These are phyloP conservation scores for Dicerorhinus sumatrensis DNA, from an alignment of 2,113 vertebrate genomes.

Conservation along the genomic window DNA sequence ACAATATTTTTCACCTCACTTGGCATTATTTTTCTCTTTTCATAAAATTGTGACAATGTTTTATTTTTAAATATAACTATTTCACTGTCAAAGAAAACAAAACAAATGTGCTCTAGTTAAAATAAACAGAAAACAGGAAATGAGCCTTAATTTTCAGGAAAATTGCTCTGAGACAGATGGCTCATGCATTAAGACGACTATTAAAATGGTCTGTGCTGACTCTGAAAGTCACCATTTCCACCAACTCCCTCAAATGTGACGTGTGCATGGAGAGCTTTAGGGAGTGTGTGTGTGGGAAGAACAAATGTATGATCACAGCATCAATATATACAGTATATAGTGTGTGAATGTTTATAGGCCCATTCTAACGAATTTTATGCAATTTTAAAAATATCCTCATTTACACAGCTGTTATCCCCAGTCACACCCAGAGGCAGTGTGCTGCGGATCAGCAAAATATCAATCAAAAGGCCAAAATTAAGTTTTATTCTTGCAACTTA, in stretches of 20 bases:
- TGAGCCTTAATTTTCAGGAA: background rate
- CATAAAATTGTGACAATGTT: slow-evolving; percentile 41
- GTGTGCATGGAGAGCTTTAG: background rate
- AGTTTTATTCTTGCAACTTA: background rate
- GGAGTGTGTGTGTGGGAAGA: background rate
- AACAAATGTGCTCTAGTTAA: slow-evolving; percentile 1
- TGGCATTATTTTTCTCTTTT: slow-evolving; percentile 43
- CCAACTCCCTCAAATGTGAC: background rate
- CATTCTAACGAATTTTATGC: background rate
- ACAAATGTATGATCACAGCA: no score
- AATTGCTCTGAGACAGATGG: slow-evolving; percentile 60
- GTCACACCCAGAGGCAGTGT: no score
- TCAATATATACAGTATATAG: background rate
- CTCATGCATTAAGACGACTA: slow-evolving; percentile 45
- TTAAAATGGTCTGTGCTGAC: background rate
- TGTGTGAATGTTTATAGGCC: background rate
- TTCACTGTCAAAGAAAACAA: slow-evolving; percentile 24
- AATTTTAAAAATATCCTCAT: background rate
- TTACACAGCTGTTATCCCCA: background rate
- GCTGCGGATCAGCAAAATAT: background rate
- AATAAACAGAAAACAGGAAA: slow-evolving; percentile 62
- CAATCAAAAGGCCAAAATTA: background rate
- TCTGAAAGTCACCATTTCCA: background rate
- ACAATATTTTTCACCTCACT: slow-evolving; percentile 57
- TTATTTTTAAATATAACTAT: slow-evolving; percentile 61